A percentile compares a stretch with the other conserved stretches of the same genome.
phyloP scores from a whole-genome alignment of 2,888 invertebrate genomes.

The Heliconius ismenius region DNA sequence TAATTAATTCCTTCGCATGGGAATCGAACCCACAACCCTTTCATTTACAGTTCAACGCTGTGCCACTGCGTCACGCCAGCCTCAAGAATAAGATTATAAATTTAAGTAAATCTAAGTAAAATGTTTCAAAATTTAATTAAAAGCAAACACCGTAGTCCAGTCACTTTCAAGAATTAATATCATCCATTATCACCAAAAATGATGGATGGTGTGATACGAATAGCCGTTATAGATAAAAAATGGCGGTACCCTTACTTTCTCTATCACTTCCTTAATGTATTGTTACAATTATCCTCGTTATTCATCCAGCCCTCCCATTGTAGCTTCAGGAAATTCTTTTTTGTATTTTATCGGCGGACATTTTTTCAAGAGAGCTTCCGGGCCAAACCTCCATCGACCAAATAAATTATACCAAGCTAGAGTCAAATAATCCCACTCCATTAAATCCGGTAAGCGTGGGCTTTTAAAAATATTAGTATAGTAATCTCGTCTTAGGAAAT shows the following conservation, averaged over 20 bases:
- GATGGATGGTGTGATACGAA: neutral
- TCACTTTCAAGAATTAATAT: slow-evolving; percentile 1
- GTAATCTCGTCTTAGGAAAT: slow-evolving; percentile 56
- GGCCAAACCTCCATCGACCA: slow-evolving; percentile 51
- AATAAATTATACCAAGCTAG: slow-evolving; percentile 71
- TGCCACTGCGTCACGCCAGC: no score
- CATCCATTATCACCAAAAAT: slow-evolving; percentile 18
- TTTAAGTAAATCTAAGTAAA: no score
- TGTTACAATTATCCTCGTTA: slow-evolving; percentile 64
- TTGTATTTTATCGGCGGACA: slow-evolving; percentile 58
- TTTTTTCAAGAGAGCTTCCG: slow-evolving; percentile 60
- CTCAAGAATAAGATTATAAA: no score
- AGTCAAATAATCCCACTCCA: slow-evolving; percentile 67
- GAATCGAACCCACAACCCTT: no score
- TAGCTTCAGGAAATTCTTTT: slow-evolving; percentile 52
- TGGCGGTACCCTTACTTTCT: slow-evolving; percentile 44
- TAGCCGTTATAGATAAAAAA: slow-evolving; percentile 21
- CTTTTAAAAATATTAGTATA: slow-evolving; percentile 73
- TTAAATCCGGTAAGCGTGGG: slow-evolving; percentile 67
- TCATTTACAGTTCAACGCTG: no score
- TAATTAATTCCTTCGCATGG: no score
- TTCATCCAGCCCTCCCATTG: slow-evolving; percentile 58
- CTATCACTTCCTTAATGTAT: slow-evolving; percentile 59
- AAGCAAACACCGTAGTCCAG: neutral
- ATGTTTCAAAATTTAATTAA: neutral